Base-by-base conservation (phyloP, 2,113 vertebrate genomes). In the Corythornis madagascariensis region DNA sequence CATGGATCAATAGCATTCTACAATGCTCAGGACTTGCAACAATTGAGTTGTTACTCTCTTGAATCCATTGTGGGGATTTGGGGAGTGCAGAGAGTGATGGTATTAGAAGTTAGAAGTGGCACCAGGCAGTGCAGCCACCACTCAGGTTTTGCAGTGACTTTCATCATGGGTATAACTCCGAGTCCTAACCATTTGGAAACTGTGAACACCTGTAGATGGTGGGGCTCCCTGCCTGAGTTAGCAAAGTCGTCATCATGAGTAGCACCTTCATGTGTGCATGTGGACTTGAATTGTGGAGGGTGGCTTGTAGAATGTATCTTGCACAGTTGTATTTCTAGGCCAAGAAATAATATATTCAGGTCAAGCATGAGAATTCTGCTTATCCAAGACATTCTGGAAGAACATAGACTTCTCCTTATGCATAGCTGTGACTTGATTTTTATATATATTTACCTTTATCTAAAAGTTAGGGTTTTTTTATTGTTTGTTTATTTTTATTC, bases 1-100 rank as follows among this genome's bases (percentile, higher is more conserved):
- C 69, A 6, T 28, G 88, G 90, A 97, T 97, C 95, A 83, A 60
- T 86, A 93, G 50, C 8, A 17, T 55, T 17, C 79, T 40, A 43
- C 84, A 28, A 6, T 0, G 4, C 70, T 88, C 60, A 19, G 87
- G 90, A 77, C 86, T 72, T 4, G 71, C 17, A 22, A 61, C 86
- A 45, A 74, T 13, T 33, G 93, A 76, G 64, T 92, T 84, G 3
- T 77, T 92, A 13, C 69, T 89, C 70, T 88, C 87, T 53, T 75
- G 66, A 69, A 60, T 73, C 71, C 9, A n/a, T 1, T 0, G n/a
- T 9, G 11, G 0, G 1, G 26, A 11, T 21, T 24, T 5, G 12
- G 11, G 13, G 25, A 21, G 17, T 84, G 84, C 71, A 79, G 20
- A 72, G 25, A 21, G 38, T 35, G 84, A 33, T 70, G 2, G 3